Conservation (phyloP, 2,797 vertebrate genomes). For the Myotis pilosus region DNA sequence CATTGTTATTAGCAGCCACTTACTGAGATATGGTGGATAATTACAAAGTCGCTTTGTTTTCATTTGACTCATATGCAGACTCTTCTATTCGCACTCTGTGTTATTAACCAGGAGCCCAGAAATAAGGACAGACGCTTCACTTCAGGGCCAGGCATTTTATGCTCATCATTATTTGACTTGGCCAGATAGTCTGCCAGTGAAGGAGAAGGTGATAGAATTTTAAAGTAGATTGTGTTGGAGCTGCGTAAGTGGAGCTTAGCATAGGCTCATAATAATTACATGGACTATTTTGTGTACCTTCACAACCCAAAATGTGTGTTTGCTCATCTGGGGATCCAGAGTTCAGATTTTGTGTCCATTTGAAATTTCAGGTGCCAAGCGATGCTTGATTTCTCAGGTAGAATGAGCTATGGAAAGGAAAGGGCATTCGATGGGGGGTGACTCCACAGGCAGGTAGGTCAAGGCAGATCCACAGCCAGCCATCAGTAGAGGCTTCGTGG, state of each 20-base stretch:
- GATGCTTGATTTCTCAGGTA: background rate
- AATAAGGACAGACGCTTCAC: background rate
- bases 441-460: background rate
- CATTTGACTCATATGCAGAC: conserved; percentile 7
- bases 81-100: background rate
- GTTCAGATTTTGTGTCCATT: background rate
- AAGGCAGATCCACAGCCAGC: too few relatives aligned
- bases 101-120: background rate
- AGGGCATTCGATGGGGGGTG: accelerated
- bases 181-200: background rate
- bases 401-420: too few relatives aligned
- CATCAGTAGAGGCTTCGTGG: background rate
- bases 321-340: background rate
- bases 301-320: background rate
- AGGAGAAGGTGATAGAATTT: background rate
- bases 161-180: background rate
- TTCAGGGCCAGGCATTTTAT: background rate
- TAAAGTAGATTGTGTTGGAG: background rate
- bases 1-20: conserved; percentile 60
- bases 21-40: background rate
- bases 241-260: background rate
- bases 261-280: background rate
- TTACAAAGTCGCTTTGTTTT: conserved; percentile 47
- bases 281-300: background rate
- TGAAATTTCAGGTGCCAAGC: background rate